Percentiles rank a stretch among this genome's conserved stretches.
phyloP scores from a whole-genome alignment of 2,797 vertebrate species.

The Rallus crepitans region DNA sequence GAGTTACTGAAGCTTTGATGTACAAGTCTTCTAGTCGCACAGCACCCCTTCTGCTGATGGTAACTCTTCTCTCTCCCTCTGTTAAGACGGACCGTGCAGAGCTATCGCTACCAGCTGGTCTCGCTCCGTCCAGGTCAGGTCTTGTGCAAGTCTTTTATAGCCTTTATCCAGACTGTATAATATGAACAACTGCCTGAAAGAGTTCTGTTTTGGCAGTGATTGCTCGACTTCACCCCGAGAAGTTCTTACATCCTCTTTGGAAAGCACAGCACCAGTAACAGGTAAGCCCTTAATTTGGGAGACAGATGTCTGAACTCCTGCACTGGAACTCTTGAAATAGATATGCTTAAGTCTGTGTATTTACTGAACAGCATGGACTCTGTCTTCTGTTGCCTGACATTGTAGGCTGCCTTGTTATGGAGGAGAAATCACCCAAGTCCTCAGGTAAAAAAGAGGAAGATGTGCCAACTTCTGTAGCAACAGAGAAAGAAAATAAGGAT shows the following conservation, averaged over 20 bases:
- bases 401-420: not conserved
- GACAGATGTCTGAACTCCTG: not conserved
- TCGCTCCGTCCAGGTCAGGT: conserved; percentile 63
- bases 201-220: conserved; percentile 59
- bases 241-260: not conserved
- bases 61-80: not conserved
- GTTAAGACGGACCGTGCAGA: conserved; percentile 44
- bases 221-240: not conserved
- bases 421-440: not conserved
- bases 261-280: not conserved
- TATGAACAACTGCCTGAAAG: not conserved
- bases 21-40: fast-evolving
- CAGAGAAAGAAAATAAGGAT: not conserved
- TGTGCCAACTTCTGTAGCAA: not conserved
- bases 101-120: not conserved
- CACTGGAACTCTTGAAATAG: not conserved
- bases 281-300: conserved; percentile 46
- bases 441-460: not conserved
- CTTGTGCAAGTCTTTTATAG: not conserved
- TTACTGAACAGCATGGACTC: not conserved
- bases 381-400: not conserved
- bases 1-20: not conserved
- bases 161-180: not conserved
- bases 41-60: not conserved
- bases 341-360: fast-evolving